Percentiles rank a stretch among this genome's conserved stretches.
Conservation (phyloP, 2,797 vertebrate species). For the Crenichthys baileyi region DNA sequence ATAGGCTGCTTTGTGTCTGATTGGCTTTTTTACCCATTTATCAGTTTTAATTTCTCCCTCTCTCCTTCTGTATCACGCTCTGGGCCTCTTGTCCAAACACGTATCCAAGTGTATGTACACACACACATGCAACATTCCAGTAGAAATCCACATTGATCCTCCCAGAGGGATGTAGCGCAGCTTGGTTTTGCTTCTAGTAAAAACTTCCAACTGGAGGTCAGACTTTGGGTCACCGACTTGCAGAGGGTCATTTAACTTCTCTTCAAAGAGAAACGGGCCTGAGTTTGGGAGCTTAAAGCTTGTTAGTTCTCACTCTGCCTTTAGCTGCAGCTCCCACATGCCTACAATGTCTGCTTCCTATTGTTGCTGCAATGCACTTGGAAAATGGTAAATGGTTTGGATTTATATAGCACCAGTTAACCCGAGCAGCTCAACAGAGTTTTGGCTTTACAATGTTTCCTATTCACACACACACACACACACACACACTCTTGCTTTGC, state of each 20-base stretch:
- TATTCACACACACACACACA: neutral
- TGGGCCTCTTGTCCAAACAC: conserved; percentile 20
- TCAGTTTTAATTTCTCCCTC: conserved; percentile 31
- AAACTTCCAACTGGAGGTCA: conserved; percentile 68
- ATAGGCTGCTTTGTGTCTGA: conserved; percentile 59
- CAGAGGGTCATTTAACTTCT: conserved; percentile 43
- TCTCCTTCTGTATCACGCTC: neutral
- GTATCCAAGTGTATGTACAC: conserved; percentile 4
- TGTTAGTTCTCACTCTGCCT: conserved; percentile 18
- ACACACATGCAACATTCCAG: conserved; percentile 43
- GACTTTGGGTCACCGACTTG: conserved; percentile 43
- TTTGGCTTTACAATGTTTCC: conserved; percentile 4
- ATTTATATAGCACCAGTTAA: conserved; percentile 24
- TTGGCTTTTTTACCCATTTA: conserved; percentile 45
- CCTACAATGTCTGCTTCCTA: conserved; percentile 19
- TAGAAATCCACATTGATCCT: conserved; percentile 62
- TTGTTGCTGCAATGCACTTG: conserved; percentile 14
- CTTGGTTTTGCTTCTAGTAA: conserved; percentile 54
- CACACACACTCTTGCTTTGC: no score
- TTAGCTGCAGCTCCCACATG: conserved; percentile 30
- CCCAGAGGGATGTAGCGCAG: conserved; percentile 32
- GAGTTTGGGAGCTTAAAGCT: conserved; percentile 3
- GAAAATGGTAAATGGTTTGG: conserved; percentile 16
- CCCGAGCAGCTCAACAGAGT: conserved; percentile 7
- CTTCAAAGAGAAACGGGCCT: conserved; percentile 52